These are phyloP conservation scores for Bombus fervidus DNA, from an alignment of 1,140 invertebrate species.

Conservation along the genomic window DNA sequence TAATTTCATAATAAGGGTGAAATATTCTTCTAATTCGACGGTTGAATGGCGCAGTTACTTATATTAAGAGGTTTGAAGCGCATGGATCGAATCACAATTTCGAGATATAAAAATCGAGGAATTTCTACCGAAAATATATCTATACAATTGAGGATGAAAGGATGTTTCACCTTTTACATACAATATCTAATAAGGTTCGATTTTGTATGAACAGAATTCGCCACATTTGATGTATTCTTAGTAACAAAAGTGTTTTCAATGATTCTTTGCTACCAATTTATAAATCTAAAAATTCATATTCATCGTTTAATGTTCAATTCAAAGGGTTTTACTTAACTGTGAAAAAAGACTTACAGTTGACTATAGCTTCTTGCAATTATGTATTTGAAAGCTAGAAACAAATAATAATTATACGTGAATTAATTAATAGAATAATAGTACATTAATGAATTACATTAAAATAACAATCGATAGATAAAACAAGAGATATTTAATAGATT, in stretches of 20 bases:
- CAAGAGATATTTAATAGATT: no score
- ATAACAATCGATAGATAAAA: neutral
- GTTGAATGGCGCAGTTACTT: neutral
- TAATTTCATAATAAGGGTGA: slow-evolving; percentile 38
- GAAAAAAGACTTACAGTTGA: neutral
- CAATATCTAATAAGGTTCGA: no score
- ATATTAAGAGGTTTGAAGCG: neutral
- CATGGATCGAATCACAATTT: neutral
- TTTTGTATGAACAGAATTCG: no score
- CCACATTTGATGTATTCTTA: no score
- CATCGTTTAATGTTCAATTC: neutral
- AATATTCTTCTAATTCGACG: slow-evolving; percentile 10
- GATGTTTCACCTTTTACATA: neutral
- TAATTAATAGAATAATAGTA: neutral
- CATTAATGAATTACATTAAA: neutral
- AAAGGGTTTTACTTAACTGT: neutral
- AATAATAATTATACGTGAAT: neutral
- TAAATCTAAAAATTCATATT: neutral
- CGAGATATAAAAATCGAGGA: neutral
- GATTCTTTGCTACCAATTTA: neutral
- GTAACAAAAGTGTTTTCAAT: neutral
- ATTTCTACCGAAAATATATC: neutral
- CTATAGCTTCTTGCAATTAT: neutral
- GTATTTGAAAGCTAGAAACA: neutral
- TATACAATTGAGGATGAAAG: neutral